Percentiles rank a stretch among this genome's conserved stretches.
phyloP scores from a whole-genome alignment of 2,888 invertebrate species.

The Plemyria rubiginata region DNA sequence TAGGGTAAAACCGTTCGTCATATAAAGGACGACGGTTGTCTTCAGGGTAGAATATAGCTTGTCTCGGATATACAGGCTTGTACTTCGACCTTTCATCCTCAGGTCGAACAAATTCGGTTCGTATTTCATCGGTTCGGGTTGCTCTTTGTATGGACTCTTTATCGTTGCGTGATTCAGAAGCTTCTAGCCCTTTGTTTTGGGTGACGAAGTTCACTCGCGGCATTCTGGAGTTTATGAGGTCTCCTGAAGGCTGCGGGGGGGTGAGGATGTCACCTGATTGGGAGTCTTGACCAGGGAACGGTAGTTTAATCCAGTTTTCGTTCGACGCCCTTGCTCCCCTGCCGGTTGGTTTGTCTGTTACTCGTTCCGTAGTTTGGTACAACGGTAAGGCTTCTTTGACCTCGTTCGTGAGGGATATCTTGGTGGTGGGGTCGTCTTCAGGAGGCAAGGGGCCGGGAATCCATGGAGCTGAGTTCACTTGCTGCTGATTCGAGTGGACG shows the following conservation, averaged over 20 bases:
- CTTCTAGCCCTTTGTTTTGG: slow-evolving; percentile 82
- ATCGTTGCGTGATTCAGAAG: slow-evolving; percentile 80
- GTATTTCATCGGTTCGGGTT: slow-evolving; percentile 69
- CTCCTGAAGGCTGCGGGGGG: slow-evolving; percentile 82
- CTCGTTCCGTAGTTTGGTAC: slow-evolving; percentile 74
- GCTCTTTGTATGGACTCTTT: slow-evolving; percentile 77
- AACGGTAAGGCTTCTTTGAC: slow-evolving; percentile 60
- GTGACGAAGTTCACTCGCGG: slow-evolving; percentile 88
- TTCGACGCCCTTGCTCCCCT: slow-evolving; percentile 85
- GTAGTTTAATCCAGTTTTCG: slow-evolving; percentile 86
- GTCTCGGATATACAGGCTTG: slow-evolving; percentile 77
- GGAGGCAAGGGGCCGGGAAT: slow-evolving; percentile 71
- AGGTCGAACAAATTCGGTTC: slow-evolving; percentile 78
- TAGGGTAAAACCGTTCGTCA: slow-evolving; percentile 69
- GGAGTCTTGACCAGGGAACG: slow-evolving; percentile 74
- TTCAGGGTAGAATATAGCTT: slow-evolving; percentile 79
- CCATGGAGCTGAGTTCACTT: slow-evolving; percentile 67
- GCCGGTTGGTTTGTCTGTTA: slow-evolving; percentile 82
- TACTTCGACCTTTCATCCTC: slow-evolving; percentile 66
- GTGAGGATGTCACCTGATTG: slow-evolving; percentile 75
- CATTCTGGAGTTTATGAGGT: slow-evolving; percentile 84
- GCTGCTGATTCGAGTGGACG: slow-evolving; percentile 61
- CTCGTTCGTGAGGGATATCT: slow-evolving; percentile 71
- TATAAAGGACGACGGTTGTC: slow-evolving; percentile 73
- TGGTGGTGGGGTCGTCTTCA: slow-evolving; percentile 75